Evolutionary conservation across 2,888 invertebrate genomes (phyloP), one percentile per base, ranked within the genome.

Genomic region (Lucinisca nassula): DNA sequence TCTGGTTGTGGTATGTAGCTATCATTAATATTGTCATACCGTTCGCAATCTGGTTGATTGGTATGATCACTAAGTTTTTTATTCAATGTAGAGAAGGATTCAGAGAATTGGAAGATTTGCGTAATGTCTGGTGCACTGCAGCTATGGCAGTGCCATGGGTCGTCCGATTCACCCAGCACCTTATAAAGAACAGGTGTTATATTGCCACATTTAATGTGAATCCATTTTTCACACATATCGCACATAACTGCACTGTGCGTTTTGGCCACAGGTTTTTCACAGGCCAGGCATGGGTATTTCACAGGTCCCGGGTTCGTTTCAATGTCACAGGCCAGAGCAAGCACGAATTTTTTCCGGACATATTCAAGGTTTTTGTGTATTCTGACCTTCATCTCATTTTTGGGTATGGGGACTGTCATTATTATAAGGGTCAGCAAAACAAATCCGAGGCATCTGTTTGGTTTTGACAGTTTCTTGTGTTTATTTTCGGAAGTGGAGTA

Each of bases 181-280:
- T 10, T 67, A 21, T 72, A 74, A 24, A 10, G n/a, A 32, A 24
- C 38, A 6, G 74, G 38, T 17, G 74, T 3, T 45, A 74, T 74
- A 74, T 45, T 45, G 2, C 35, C 74, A 74, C 74, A 74, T 40
- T 74, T 74, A 27, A 74, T 74, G 49, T 74, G 74, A 10, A 27
- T 45, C 74, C 38, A 40, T n/a, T 45, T n/a, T 17, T n/a, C 40
- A 45, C 74, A 74, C 6, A n/a, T 45, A 24, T 45, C 38, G 12
- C 45, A 45, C 27, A 3, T 8, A 12, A 72, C 21, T 3, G 38
- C 37, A 4, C 72, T n/a, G 38, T 72, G 37, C 10, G 72, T 72
- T 21, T 38, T 35, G 37, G 72, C 72, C 3, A 72, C n/a, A 4
- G 72, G 72, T 37, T 72, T 72, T n/a, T n/a, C 35, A 72, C 72